Evolutionary conservation across 2,797 vertebrate genomes (phyloP).

Genomic region (Muscicapa comitata): DNA sequence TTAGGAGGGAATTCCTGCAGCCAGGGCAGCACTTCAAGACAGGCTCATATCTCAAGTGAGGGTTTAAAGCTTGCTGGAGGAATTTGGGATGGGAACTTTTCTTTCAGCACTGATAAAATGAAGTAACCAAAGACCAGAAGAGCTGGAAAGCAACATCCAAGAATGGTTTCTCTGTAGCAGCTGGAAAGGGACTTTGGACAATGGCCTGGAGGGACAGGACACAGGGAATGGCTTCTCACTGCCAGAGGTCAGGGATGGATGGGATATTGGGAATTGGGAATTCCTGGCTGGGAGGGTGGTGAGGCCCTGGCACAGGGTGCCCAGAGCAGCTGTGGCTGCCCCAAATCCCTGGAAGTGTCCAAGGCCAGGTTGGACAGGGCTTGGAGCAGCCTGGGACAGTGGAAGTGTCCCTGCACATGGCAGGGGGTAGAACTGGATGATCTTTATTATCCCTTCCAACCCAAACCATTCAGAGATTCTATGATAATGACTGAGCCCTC

Average conservation of each 20-base stretch:
- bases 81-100: neutral
- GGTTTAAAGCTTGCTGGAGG: neutral
- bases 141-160: neutral
- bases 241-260: rapidly evolving
- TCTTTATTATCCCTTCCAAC: neutral
- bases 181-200: neutral
- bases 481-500: neutral
- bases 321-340: neutral
- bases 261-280: neutral
- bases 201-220: neutral
- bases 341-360: neutral
- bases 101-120: neutral
- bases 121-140: neutral
- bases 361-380: rapidly evolving
- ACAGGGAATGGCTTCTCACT: neutral
- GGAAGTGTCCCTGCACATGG: neutral
- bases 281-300: rapidly evolving
- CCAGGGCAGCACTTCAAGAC: neutral
- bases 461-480: neutral
- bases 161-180: neutral
- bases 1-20: neutral
- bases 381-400: rapidly evolving
- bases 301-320: neutral
- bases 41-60: neutral
- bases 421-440: rapidly evolving